These are phyloP conservation scores for Recurvirostra avosetta DNA, from an alignment of 2,113 vertebrate genomes.

Conservation along the genomic window DNA sequence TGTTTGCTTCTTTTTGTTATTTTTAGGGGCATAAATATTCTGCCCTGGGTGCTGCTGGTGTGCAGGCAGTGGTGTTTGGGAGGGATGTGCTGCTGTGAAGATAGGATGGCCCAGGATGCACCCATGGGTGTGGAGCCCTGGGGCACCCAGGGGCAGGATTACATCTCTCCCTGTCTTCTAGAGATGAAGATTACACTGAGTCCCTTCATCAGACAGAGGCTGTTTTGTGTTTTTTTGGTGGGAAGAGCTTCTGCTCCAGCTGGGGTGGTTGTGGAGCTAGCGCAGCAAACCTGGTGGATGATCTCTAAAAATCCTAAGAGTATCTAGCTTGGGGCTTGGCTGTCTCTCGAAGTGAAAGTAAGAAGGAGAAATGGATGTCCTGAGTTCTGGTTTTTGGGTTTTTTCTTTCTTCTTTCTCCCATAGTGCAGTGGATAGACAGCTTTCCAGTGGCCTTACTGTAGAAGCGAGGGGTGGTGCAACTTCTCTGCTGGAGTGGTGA, in stretches of 20 bases:
- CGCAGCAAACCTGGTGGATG: rapidly evolving
- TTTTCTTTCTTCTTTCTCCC: rapidly evolving
- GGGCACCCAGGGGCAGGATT: rapidly evolving
- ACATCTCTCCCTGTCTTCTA: rapidly evolving
- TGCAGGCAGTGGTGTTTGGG: neutral
- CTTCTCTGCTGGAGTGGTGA: neutral
- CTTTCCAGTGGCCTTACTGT: neutral
- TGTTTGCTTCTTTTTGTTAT: neutral
- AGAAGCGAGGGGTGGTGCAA: neutral
- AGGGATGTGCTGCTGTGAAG: too few species aligned
- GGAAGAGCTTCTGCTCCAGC: neutral
- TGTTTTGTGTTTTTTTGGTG: neutral
- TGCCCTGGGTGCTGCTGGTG: neutral
- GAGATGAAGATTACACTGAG: rapidly evolving
- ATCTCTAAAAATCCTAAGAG: rapidly evolving
- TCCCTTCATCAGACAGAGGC: neutral
- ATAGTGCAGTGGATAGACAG: neutral
- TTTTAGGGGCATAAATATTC: rapidly evolving
- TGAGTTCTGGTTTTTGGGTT: rapidly evolving
- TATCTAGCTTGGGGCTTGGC: neutral
- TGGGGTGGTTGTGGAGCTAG: neutral
- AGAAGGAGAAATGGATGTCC: neutral
- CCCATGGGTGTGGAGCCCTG: neutral
- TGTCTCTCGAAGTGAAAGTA: neutral
- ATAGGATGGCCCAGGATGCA: rapidly evolving